These are phyloP conservation scores for Panthera tigris DNA, from an alignment of 2,113 vertebrate species.

Conservation along the genomic window DNA sequence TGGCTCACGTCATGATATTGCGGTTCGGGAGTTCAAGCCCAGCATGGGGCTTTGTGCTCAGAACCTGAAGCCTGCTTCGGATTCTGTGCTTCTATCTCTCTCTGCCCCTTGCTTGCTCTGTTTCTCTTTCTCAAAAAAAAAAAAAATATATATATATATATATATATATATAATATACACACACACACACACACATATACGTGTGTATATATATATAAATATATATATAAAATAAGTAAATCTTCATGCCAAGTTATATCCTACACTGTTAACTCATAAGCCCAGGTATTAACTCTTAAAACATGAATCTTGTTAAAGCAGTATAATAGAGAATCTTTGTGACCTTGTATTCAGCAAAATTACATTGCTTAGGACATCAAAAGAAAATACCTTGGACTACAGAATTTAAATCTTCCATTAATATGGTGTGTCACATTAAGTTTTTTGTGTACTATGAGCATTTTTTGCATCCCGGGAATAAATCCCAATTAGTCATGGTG, in stretches of 20 bases:
- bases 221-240: background rate
- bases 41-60: no score
- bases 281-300: background rate
- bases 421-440: background rate
- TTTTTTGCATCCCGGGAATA: background rate
- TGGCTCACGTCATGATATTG: no score
- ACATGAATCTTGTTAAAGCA: background rate
- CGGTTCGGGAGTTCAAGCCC: no score
- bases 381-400: background rate
- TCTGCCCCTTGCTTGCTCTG: no score
- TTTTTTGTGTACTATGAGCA: background rate
- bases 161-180: no score
- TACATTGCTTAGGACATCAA: background rate
- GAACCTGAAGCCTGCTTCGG: no score
- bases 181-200: no score
- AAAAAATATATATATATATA: no score
- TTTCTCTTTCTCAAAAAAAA: no score
- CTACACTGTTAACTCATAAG: background rate
- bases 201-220: no score
- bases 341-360: background rate
- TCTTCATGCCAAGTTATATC: background rate
- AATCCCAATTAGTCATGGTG: background rate
- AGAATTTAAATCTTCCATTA: background rate
- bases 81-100: no score
- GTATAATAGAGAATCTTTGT: background rate